These are phyloP conservation scores for Meteorus cinctellus DNA, from an alignment of 2,888 invertebrate species.

Conservation along the genomic window DNA sequence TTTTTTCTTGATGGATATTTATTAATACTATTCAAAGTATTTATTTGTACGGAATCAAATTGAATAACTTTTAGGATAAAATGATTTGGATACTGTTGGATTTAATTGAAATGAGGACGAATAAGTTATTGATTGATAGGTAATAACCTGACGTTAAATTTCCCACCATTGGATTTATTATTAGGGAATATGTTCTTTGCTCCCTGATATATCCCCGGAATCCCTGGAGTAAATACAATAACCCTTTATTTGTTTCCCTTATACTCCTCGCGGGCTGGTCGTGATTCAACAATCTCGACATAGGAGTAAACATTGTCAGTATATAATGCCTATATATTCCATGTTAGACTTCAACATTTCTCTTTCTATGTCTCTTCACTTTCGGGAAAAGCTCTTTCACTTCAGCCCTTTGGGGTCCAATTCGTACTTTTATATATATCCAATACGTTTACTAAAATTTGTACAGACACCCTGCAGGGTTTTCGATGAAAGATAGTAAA, in stretches of 20 bases:
- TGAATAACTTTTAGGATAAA: no score
- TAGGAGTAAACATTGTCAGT: constrained; percentile 64
- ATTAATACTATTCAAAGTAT: no score
- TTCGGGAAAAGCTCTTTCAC: constrained; percentile 16
- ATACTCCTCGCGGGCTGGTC: constrained; percentile 44
- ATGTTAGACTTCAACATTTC: constrained; percentile 61
- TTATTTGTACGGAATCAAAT: no score
- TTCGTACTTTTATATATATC: neutral
- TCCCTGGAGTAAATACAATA: constrained; percentile 71
- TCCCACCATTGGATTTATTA: neutral
- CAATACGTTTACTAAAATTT: constrained; percentile 19
- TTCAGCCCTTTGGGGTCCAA: constrained; percentile 9
- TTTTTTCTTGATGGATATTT: no score
- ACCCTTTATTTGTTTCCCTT: constrained; percentile 72
- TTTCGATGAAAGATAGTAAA: neutral
- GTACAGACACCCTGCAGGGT: constrained; percentile 9
- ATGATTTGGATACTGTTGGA: no score
- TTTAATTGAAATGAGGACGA: no score
- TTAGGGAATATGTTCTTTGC: neutral
- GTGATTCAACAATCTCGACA: constrained; percentile 72
- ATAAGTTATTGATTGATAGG: neutral
- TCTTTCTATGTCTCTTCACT: constrained; percentile 51
- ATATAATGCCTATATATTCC: constrained; percentile 51
- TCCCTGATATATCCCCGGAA: constrained; percentile 52
- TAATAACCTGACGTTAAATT: neutral